Evolutionary conservation across 2,888 invertebrate genomes (phyloP), one percentile per base, ranked within the genome.

Genomic region (Arctia plantaginis): DNA sequence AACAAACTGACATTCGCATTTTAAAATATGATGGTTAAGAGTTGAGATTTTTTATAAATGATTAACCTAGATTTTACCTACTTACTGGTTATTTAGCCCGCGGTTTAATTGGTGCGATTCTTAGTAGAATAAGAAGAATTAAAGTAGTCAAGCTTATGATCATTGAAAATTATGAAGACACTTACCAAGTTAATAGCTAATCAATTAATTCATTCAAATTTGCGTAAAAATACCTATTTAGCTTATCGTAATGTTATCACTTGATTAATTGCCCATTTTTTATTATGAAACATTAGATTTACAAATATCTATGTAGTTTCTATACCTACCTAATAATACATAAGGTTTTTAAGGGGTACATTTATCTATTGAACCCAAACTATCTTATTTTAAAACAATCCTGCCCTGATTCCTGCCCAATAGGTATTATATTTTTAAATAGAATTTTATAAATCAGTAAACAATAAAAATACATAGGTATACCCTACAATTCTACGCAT

Each of bases 401-500:
- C 20, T 51, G 20, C 20, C 20, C 1, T 20, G 47, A 47, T 47
- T 47, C 20, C 47, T 47, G 20, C 6, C 2, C 47, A 47, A 18
- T 15, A 44, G 7, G 13, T 7, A 12, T 15, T 15, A 44, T 12
- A 35, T 35, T 35, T n/a, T 12, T 1, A 64, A 64, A 64, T 33
- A 39, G 2, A 30, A 47, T 8, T 10, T 8, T 33, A n/a, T 23
- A 13, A 23, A 23, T 23, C 51, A 3, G 1, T 35, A 55, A n/a
- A 15, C 13, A 72, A 30, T 30, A 68, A 68, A 41, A 67, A 30
- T 23, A 27, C 10, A n/a, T n/a, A n/a, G n/a, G n/a, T n/a, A n/a
- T 15, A 41, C n/a, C n/a, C 27, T 15, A 65, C 67, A 35, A 59
- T 67, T 64, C 35, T 15, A 70, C 74, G 65, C 69, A 78, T 72